Base-by-base conservation (phyloP, 1,140 invertebrate species). In the Neodiprion lecontei region DNA sequence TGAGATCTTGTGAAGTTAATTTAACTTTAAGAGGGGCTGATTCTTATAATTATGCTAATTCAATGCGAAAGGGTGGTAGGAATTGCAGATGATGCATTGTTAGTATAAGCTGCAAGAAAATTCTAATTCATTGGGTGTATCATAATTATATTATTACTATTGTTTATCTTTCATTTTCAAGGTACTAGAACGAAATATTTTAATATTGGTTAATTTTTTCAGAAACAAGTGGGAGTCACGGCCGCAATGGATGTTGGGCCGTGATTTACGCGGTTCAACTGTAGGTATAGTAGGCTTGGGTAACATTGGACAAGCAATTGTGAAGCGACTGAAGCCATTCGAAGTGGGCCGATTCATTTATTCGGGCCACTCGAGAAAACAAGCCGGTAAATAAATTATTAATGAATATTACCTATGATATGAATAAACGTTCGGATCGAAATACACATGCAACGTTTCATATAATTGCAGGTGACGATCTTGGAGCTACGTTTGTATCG, bases 241-340 rank as follows among this genome's bases (percentile, higher is more conserved):
- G 75, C 91, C 93, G 0, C 87, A 93, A 70, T 96, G 93, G 91
- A 83, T 90, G 68, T 83, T 94, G 67, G 93, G 93, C 0, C 89
- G 90, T 71, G 93, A 94, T 77, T 88, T 94, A 48, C 83, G 88
- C 5, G 91, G 91, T 47, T 93, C 94, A 7, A 96, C 94, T 0
- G 92, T 96, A 1, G 95, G 95, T 1, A 93, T 96, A 61, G 90
- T 96, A 12, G 95, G 95, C 14, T 89, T 96, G 5, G 96, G 95
- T 12, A 91, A 92, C 65, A 94, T 96, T 76, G 95, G 95, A 0
- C 91, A 93, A 81, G 91, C 91, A 1, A 91, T 96, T 21, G 91
- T 92, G 0, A 91, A 92, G 78, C 89, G 93, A 76, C 84, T 96
- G 0, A 89, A 90, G 69, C 89, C 91, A 8, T 96, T 96, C 81